These are phyloP conservation scores for Patella depressa DNA, from an alignment of 2,888 invertebrate genomes.

Conservation along the genomic window DNA sequence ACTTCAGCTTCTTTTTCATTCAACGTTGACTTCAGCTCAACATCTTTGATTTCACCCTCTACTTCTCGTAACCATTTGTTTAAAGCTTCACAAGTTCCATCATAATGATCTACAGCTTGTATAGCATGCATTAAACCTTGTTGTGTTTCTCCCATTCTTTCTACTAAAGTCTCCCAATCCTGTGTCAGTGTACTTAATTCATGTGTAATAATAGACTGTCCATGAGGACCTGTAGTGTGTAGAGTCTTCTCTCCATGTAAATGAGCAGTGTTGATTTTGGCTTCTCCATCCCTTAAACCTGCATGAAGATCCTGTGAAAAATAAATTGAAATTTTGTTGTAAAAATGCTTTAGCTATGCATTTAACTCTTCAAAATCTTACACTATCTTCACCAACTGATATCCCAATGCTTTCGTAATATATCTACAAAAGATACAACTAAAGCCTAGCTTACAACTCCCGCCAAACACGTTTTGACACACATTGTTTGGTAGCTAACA, in stretches of 20 bases:
- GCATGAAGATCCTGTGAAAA: conserved; percentile 59
- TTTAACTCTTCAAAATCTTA: too few relatives aligned
- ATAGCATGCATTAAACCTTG: conserved; percentile 89
- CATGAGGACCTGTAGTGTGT: conserved; percentile 92
- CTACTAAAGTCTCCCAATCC: conserved; percentile 89
- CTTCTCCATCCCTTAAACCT: conserved; percentile 67
- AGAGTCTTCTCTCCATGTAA: conserved; percentile 91
- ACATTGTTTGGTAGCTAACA: too few relatives aligned
- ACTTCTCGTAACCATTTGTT: conserved; percentile 88
- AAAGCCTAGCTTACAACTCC: too few relatives aligned
- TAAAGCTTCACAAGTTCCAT: conserved; percentile 82
- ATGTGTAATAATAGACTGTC: conserved; percentile 90
- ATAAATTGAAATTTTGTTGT: too few relatives aligned
- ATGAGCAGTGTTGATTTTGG: conserved; percentile 85
- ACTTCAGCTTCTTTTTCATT: conserved; percentile 86
- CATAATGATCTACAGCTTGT: conserved; percentile 82
- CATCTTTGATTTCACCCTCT: conserved; percentile 88
- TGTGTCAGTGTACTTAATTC: conserved; percentile 84
- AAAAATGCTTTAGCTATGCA: too few relatives aligned
- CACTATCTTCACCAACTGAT: too few relatives aligned
- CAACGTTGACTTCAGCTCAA: conserved; percentile 83
- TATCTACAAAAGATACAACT: too few relatives aligned
- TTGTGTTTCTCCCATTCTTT: conserved; percentile 85
- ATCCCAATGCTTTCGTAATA: too few relatives aligned
- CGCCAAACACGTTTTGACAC: too few relatives aligned